These are phyloP conservation scores for Pyrocephalus nanus DNA, from an alignment of 2,797 vertebrate genomes.

Conservation along the genomic window DNA sequence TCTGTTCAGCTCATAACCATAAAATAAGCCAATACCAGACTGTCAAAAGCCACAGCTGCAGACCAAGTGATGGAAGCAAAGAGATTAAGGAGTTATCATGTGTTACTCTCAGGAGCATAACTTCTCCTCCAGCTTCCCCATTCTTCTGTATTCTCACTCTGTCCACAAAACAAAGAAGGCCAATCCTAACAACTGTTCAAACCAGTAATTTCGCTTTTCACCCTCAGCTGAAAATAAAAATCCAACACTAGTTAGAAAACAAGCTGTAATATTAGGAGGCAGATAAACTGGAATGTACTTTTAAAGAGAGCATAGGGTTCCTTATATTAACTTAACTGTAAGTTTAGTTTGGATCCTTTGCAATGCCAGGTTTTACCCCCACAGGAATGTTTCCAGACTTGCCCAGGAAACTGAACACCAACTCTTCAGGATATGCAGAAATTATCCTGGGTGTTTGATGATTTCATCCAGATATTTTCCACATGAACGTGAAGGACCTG, in stretches of 20 bases:
- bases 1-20: constrained; percentile 5
- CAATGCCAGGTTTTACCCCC: background rate
- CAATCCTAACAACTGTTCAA: background rate
- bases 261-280: background rate
- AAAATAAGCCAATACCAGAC: background rate
- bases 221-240: background rate
- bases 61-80: background rate
- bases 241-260: background rate
- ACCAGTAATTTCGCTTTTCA: background rate
- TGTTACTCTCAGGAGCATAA: background rate
- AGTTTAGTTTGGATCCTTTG: background rate
- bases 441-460: background rate
- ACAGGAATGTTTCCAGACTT: background rate
- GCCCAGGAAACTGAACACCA: background rate
- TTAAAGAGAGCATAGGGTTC: background rate
- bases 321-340: background rate
- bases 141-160: background rate
- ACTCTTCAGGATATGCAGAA: background rate
- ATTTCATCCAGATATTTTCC: background rate
- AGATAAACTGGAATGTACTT: background rate
- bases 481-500: background rate
- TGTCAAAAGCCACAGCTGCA: background rate
- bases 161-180: background rate
- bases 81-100: background rate
- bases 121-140: background rate